These are phyloP conservation scores for Poeciliopsis occidentalis DNA, from an alignment of 2,113 vertebrate species.

Conservation along the genomic window DNA sequence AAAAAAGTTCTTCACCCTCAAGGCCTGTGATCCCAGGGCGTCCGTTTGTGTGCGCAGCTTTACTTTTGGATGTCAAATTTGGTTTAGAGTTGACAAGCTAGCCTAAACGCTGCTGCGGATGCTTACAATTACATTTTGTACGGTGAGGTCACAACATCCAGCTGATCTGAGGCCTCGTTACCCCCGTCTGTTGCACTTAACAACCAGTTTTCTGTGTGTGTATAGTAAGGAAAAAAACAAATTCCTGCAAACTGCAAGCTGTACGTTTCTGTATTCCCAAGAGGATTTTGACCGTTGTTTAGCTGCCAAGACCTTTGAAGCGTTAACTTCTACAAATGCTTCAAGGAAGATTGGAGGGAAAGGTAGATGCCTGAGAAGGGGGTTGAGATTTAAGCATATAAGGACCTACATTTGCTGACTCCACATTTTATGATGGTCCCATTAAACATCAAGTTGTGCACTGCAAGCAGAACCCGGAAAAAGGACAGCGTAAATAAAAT, in stretches of 20 bases:
- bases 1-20: neutral
- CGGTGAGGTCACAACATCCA: conserved; percentile 9
- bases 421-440: conserved; percentile 64
- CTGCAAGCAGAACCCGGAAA: conserved; percentile 58
- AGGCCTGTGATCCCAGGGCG: neutral
- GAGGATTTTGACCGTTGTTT: conserved; percentile 44
- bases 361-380: conserved; percentile 19
- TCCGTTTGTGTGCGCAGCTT: neutral
- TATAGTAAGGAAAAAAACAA: conserved; percentile 13
- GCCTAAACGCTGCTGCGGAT: conserved; percentile 12
- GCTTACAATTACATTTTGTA: conserved; percentile 27
- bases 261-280: conserved; percentile 38
- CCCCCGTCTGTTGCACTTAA: conserved; percentile 9
- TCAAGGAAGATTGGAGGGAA: conserved; percentile 25
- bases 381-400: neutral
- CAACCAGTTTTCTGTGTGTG: conserved; percentile 13
- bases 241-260: conserved; percentile 29
- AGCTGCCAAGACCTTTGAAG: conserved; percentile 62
- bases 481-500: conserved; percentile 31
- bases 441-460: conserved; percentile 68
- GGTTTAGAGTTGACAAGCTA: conserved; percentile 18
- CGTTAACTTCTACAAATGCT: conserved; percentile 52
- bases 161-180: conserved; percentile 13
- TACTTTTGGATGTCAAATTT: conserved; percentile 22
- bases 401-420: conserved; percentile 55